Base-by-base conservation (phyloP, 2,888 invertebrate genomes). In the Microplitis manilae region DNA sequence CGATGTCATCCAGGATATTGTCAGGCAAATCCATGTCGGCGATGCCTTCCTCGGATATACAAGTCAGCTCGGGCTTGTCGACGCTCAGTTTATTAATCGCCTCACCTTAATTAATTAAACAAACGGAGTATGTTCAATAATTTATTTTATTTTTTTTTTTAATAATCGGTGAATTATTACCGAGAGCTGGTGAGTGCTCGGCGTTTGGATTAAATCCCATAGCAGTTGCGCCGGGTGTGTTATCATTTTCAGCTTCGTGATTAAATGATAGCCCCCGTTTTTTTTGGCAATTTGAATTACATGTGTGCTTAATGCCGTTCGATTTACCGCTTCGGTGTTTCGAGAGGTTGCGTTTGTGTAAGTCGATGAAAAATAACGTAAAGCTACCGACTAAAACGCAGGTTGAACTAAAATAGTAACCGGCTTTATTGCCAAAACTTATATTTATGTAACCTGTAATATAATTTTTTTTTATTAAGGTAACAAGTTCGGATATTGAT, bases 21-120 rank as follows among this genome's bases (percentile, higher is more conserved):
- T 96, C 95, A 20, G 95, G 95, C 68, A 96, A 91, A 89, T 96
- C 96, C 91, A 96, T 94, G 85, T 96, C 96, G 0, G 95, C 94
- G 72, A 96, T 95, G 39, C 95, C 96, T 87, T 96, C 96, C 89
- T 96, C 96, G 69, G 95, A 95, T 88, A 96, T 96, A 90, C 96
- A 96, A 13, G 96, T 96, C 81, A 96, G 91, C 89, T 96, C 96
- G 1, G 94, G 94, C 77, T 93, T 93, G 88, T 94, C 93, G 17
- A 78, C 81, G 4, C 85, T 86, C 1, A 88, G 69, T 0, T 77
- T 84, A 69, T 88, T 86, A 64, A 85, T 82, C 17, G 84, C 80
- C 68, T 85, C 85, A 17, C 85, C 87, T 87, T 61, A 17, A 71
- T n/a, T 61, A 59, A 61, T 2, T 67, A 41, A 73, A 17, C 6